Evolutionary conservation across 2,888 invertebrate species (phyloP), one percentile per base, ranked within the genome.

Genomic region (Sinelater perroti): DNA sequence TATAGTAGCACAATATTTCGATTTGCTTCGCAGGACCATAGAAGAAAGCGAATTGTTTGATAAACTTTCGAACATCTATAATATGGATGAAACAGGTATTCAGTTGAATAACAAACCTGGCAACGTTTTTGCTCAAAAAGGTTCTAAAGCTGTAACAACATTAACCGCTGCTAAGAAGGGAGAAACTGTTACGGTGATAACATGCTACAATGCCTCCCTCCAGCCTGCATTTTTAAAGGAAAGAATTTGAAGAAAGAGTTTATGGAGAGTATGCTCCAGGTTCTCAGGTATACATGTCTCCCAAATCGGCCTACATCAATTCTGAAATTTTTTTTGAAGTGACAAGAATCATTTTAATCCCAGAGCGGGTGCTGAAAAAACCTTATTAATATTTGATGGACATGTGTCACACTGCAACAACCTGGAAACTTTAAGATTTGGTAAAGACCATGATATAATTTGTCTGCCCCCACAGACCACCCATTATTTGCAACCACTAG

Each of bases 101-200:
- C 74, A 75, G 50, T 63, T 74, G 2, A 77, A 77, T 17, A 75
- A 75, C 61, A 71, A 70, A 59, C 68, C 74, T 26, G 69, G 70
- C 2, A 68, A 72, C 60, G 66, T 69, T 26, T 30, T 68, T 21
- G 67, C 67, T 6, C 46, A 46, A 52, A 70, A 67, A 50, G 67
- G 69, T 24, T 54, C 64, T n/a, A 69, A 67, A 64, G 56, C 55
- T 38, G 67, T 70, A 44, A 28, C 49, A 31, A 56, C 47, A 3
- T 33, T 71, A 13, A 69, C 69, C 47, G 66, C 69, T 8, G 56
- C 58, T 8, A 67, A 72, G 64, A 69, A 66, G 42, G 71, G 72
- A 5, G 71, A 75, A 62, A 75, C 71, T 2, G 64, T 72, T 11
- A 65, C 72, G 1, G 52, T 76, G 1, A 67, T 75, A 16, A 69